Evolutionary conservation across 1,140 invertebrate species (phyloP).

Genomic region (Aphis gossypii): DNA sequence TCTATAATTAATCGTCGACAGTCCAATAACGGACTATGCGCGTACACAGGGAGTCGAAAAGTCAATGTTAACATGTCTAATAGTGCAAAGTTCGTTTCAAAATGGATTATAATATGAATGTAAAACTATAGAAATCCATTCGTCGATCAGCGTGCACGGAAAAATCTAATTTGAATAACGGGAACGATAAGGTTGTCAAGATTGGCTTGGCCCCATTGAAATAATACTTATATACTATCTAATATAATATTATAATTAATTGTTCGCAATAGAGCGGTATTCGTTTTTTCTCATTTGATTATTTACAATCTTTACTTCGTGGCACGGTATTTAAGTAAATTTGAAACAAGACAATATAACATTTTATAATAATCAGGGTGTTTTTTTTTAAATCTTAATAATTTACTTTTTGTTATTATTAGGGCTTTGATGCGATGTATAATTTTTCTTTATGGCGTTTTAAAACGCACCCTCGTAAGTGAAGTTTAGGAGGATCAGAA

Average conservation of each 20-base stretch:
- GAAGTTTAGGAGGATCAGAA: too few relatives aligned
- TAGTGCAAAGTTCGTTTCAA: conserved; percentile 7
- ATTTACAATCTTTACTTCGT: neutral
- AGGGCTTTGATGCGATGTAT: too few relatives aligned
- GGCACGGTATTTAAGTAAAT: neutral
- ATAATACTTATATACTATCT: neutral
- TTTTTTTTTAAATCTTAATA: too few relatives aligned
- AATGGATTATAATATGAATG: neutral
- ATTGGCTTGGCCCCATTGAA: neutral
- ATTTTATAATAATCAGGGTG: too few relatives aligned
- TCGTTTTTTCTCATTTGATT: neutral
- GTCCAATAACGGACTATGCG: neutral
- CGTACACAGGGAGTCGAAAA: neutral
- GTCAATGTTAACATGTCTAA: neutral
- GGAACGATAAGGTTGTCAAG: neutral
- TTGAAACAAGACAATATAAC: too few relatives aligned
- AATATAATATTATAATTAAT: neutral
- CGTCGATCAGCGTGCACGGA: neutral
- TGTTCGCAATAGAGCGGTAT: neutral
- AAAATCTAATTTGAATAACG: neutral
- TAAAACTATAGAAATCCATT: neutral
- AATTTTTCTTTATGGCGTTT: too few relatives aligned
- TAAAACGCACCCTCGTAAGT: too few relatives aligned
- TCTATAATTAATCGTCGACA: neutral
- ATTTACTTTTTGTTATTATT: too few relatives aligned